Base-by-base conservation (phyloP, 2,888 invertebrate species). In the Stictocephala bisonia region DNA sequence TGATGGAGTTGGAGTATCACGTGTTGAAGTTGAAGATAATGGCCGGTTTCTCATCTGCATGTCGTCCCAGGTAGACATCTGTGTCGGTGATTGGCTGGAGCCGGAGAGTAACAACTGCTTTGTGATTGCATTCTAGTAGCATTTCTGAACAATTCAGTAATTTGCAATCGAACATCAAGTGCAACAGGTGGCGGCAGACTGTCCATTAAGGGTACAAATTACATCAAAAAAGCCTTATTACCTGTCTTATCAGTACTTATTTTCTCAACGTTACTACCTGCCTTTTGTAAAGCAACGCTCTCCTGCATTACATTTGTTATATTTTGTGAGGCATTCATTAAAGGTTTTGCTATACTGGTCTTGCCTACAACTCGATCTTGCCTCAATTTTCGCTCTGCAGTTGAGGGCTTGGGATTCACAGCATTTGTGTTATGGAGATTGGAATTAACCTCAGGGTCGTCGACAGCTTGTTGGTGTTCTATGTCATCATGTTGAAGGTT, bases 251-350 rank as follows among this genome's bases (percentile, higher is more conserved):
- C 44, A 67, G 20, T 20, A 15, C 1, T 41, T n/a, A n/a, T n/a
- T 24, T 2, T 41, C 6, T 67, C 67, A 7, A 24, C 20, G 44
- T 67, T 4, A 9, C 18, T 41, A 18, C 24, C 20, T 40, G 1
- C 40, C 41, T 18, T 67, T 67, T 67, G 67, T 67, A 41, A 20
- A 67, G 41, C 41, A 7, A 67, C 7, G 7, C 67, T 67, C 20
- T 67, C 41, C 27, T n/a, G n/a, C 40, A 22, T 41, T 27, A 41
- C 15, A 41, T 15, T 41, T 67, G 41, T 41, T 20, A 67, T 41
- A 41, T 41, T 40, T 67, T 67, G 11, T n/a, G 41, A 67, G 20
- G 67, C 67, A 67, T n/a, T 6, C 18, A 15, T 0, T 41, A 41
- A 18, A 41, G 26, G 15, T 41, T 40, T 67, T 3, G 22, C 41